Evolutionary conservation across 1,140 invertebrate species (phyloP), one percentile per base, ranked within the genome.

Genomic region (Brachionus koreanus): DNA sequence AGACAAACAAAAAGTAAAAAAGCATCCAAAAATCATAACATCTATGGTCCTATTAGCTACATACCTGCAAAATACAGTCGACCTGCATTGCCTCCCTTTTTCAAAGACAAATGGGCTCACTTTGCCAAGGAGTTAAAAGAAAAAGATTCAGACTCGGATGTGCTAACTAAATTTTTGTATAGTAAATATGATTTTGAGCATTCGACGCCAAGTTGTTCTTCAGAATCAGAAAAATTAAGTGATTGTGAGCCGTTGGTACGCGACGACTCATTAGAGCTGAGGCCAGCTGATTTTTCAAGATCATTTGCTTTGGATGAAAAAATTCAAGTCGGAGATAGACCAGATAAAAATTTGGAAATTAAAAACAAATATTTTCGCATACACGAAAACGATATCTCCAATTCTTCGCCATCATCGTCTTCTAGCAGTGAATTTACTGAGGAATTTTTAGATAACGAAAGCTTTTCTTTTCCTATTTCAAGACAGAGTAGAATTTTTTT

Each of bases 401-500:
- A 19, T 16, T 37, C 33, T 33, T 69, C 65, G 16, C 7, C 5
- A n/a, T 69, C 65, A 4, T 69, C 65, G 0, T 69, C 65, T 39
- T 69, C 65, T 37, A 42, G 33, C n/a, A 67, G 33, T 35, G 35
- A 72, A 39, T 46, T 25, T 25, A 3, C 4, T 23, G 69, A 74
- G 23, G 39, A 46, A 10, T 35, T 12, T 13, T 37, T 3, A 33
- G 10, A 49, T 42, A 13, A 46, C 6, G 35, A 74, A 16, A 10
- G 37, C 37, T 72, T 35, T 5, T 10, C 29, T 23, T 25, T 13
- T 13, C 25, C 69, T 4, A 74, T 74, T 43, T 19, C 69, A 29
- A 74, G 69, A 29, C 69, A 74, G 25, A 74, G 46, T 46, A 74
- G 69, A 74, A 46, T 74, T 49, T 12, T 74, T 46, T 74, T 74